These are phyloP conservation scores for Tetramorium alpestre DNA, from an alignment of 1,140 invertebrate genomes.

Conservation along the genomic window DNA sequence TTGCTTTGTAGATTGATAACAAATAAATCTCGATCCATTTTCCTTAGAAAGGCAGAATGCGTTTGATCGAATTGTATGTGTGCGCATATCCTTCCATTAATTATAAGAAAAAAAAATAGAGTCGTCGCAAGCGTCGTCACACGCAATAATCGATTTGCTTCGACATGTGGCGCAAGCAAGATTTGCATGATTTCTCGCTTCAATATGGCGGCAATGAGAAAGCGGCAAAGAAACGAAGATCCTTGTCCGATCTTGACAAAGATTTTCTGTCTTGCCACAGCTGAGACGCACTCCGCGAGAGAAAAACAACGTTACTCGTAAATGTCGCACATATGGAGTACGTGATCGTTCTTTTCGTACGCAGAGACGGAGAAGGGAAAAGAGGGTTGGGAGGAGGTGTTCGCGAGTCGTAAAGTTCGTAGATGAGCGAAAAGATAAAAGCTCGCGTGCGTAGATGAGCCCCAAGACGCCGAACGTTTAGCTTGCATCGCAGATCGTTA, in stretches of 20 bases:
- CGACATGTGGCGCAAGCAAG: background rate
- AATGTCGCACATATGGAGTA: background rate
- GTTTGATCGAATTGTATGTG: background rate
- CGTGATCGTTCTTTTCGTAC: background rate
- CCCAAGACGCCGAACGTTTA: background rate
- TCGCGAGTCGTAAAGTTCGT: background rate
- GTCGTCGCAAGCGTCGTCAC: background rate
- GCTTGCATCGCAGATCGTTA: background rate
- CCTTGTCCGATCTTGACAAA: background rate
- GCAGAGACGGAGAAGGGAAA: too few species aligned
- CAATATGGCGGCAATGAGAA: background rate
- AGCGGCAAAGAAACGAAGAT: background rate
- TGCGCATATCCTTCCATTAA: background rate
- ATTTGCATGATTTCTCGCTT: background rate
- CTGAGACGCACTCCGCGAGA: background rate
- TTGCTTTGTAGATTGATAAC: too few species aligned
- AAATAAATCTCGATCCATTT: too few species aligned
- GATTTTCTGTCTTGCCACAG: background rate
- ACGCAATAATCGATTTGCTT: background rate
- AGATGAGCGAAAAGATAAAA: background rate
- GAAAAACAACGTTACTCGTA: background rate
- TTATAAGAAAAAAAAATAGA: background rate
- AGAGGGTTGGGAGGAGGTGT: background rate
- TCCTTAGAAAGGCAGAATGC: too few species aligned
- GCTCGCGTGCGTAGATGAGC: background rate